phyloP scores from a whole-genome alignment of 30 jellyfish, hydroid and myxozoan genomes.

The Hydractinia echinata region DNA sequence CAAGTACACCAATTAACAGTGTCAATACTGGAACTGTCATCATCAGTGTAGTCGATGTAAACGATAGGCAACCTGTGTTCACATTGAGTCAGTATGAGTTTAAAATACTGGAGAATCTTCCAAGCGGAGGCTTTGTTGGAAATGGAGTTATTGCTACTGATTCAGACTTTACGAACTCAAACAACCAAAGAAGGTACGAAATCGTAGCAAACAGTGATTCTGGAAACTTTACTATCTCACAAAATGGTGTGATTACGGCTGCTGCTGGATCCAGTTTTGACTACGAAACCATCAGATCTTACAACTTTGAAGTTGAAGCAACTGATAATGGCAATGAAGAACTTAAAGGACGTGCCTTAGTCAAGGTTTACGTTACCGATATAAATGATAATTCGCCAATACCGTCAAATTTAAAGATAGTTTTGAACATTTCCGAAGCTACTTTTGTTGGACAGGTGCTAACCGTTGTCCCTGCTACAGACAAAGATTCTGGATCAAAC shows the following conservation, averaged over 20 bases:
- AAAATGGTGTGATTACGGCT: slow-evolving; percentile 19
- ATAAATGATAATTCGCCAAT: slow-evolving; percentile 72
- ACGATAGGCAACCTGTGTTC: slow-evolving; percentile 39
- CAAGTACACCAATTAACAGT: neutral
- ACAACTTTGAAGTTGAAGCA: slow-evolving; percentile 33
- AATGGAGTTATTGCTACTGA: slow-evolving; percentile 27
- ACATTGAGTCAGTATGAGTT: neutral
- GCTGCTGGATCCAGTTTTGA: slow-evolving; percentile 24
- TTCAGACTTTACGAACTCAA: slow-evolving; percentile 9
- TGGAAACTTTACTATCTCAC: slow-evolving; percentile 20
- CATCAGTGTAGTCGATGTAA: slow-evolving; percentile 37
- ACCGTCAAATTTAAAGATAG: slow-evolving; percentile 7
- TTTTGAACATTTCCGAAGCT: slow-evolving; percentile 44
- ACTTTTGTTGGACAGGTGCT: slow-evolving; percentile 54
- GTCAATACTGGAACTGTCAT: slow-evolving; percentile 21
- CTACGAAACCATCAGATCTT: slow-evolving; percentile 13
- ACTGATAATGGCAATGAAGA: slow-evolving; percentile 23
- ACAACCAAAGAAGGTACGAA: slow-evolving; percentile 13
- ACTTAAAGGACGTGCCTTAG: slow-evolving; percentile 40
- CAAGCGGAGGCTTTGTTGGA: slow-evolving; percentile 16
- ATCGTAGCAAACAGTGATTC: slow-evolving; percentile 14
- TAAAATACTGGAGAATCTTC: slow-evolving; percentile 7
- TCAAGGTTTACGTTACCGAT: slow-evolving; percentile 52
- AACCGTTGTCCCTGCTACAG: slow-evolving; percentile 47
- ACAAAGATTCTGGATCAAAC: slow-evolving; percentile 64